Evolutionary conservation across 2,797 vertebrate species (phyloP), one percentile per base, ranked within the genome.

Genomic region (Austrolebias charrua): DNA sequence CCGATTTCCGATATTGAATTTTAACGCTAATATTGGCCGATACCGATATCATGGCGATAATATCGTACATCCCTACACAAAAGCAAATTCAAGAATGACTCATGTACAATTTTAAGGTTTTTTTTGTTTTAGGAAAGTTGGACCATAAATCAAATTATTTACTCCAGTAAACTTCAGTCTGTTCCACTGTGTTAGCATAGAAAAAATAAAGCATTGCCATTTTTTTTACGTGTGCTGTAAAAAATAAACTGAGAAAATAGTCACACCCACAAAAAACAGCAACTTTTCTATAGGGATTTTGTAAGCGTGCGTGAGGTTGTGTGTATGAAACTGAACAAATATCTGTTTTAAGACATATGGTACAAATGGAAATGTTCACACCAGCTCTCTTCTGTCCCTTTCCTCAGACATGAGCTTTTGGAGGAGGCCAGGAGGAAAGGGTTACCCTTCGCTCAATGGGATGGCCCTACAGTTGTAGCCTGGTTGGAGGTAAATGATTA

Each of bases 401-500:
- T 87, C 82, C 86, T 72, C 90, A 98, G 96, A 88, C 96, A 98
- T 70, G 96, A 99, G 94, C 92, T 99, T 63, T 82, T 98, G 85
- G 97, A 98, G 89, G 97, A 98, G 84, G 96, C 97, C 81, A 93
- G 96, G 80, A 96, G 96, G 56, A 98, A 97, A 89, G 96, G 96
- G 49, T 93, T 99, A 82, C 97, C 97, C 69, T 98, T 98, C 76
- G 97, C 97, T 7, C 97, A 98, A 59, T 98, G 97, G 97, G 97
- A 98, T 61, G 97, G 97, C 1, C 97, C 96, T 8, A 98, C 97
- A 0, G 97, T 98, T 3, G 97, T 98, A 1, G 94, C 96, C 2
- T 98, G 97, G 97, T 90, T 98, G 72, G 97, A 98, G 94, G 97
- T 98, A 89, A 78, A 67, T 6, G 0, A 15, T 28, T 19, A 10